Evolutionary conservation across 1,140 invertebrate species (phyloP).

Genomic region (Lucilia sericata): DNA sequence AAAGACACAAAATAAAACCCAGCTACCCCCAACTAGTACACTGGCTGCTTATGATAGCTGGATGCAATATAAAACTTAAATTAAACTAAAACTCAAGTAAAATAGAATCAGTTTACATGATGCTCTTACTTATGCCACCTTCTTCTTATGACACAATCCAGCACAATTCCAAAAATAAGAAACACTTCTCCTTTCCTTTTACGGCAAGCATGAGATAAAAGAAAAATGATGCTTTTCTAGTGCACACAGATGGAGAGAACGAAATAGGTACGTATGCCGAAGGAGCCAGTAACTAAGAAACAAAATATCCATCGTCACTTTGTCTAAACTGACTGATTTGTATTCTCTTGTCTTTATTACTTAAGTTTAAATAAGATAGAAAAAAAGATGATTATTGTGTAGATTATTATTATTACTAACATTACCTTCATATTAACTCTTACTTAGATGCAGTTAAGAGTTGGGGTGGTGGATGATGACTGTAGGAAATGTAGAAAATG

Average conservation of each 20-base stretch:
- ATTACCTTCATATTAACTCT: not conserved
- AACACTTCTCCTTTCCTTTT: not conserved
- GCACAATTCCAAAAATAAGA: not conserved
- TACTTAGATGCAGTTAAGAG: not conserved
- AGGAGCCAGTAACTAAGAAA: not conserved
- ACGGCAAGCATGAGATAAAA: not conserved
- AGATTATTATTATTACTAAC: not conserved
- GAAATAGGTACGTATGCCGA: not conserved
- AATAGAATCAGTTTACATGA: constrained; percentile 1
- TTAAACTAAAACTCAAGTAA: not conserved
- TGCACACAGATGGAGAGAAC: no score
- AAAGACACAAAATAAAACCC: not conserved
- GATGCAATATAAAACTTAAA: not conserved
- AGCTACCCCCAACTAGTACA: not conserved
- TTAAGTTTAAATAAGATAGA: not conserved
- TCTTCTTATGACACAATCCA: not conserved
- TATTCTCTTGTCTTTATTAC: not conserved
- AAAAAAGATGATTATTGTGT: not conserved
- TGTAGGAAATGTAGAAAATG: not conserved
- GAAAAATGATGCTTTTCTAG: no score
- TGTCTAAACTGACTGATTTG: not conserved
- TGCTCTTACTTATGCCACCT: not conserved
- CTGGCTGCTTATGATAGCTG: not conserved
- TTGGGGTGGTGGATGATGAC: not conserved
- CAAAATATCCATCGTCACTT: not conserved